Percentiles rank a stretch among this genome's conserved stretches.
Conservation (phyloP, 2,888 invertebrate genomes). For the Himalopsyche anomala region DNA sequence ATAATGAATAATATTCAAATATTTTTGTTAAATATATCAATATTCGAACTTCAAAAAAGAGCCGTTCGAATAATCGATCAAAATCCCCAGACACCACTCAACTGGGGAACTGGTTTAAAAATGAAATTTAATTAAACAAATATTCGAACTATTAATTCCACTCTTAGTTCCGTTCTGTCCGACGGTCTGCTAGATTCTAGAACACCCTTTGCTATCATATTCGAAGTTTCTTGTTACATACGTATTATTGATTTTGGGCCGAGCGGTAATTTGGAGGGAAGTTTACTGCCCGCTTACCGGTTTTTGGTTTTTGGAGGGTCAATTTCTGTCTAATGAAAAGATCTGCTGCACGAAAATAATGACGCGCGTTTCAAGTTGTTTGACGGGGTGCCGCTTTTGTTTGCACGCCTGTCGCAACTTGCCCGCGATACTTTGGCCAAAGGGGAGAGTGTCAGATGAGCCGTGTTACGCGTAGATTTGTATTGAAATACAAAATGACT, state of each 20-base stretch:
- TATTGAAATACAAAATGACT: too few relatives aligned
- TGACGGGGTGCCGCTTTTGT: conserved; percentile 19
- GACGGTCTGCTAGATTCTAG: background rate
- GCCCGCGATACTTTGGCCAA: background rate
- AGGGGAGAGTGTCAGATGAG: background rate
- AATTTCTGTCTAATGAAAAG: conserved; percentile 30
- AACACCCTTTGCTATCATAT: conserved; percentile 22
- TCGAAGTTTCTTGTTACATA: conserved; percentile 26
- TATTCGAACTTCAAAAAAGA: too few relatives aligned
- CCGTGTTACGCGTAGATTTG: background rate
- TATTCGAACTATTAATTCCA: too few relatives aligned
- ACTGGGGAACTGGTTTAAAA: too few relatives aligned
- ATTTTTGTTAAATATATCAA: too few relatives aligned
- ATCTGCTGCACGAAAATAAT: conserved; percentile 20
- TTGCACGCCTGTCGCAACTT: conserved; percentile 16
- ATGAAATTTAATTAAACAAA: too few relatives aligned
- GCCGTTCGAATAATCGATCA: too few relatives aligned
- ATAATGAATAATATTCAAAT: too few relatives aligned
- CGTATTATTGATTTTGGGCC: conserved; percentile 34
- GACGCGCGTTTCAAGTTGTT: conserved; percentile 15
- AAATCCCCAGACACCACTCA: too few relatives aligned
- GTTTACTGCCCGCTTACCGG: conserved; percentile 30
- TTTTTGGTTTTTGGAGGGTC: conserved; percentile 31
- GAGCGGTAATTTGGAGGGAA: conserved; percentile 20
- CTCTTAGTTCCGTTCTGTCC: background rate